Percentiles rank a stretch among this genome's conserved stretches.
phyloP scores from a whole-genome alignment of 2,888 invertebrate genomes.

The Crematogaster levior region DNA sequence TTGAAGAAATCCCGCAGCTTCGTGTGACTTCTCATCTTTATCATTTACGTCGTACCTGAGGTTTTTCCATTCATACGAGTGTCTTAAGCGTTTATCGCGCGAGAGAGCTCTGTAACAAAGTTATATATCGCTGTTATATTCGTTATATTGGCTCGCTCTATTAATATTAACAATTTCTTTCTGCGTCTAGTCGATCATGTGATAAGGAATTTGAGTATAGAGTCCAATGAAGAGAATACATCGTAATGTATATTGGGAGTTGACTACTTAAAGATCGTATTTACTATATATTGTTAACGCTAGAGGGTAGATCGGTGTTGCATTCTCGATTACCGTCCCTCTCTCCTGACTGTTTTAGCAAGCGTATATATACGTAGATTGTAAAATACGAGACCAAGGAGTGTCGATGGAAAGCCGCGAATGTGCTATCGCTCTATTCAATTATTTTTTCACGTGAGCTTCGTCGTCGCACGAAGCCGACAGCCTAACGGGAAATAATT shows the following conservation, averaged over 20 bases:
- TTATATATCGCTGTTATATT: constrained; percentile 46
- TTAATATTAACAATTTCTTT: constrained; percentile 39
- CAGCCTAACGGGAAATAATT: constrained; percentile 66
- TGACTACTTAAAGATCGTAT: constrained; percentile 55
- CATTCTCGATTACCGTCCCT: constrained; percentile 62
- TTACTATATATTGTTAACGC: constrained; percentile 66
- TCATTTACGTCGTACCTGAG: constrained; percentile 56
- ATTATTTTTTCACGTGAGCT: constrained; percentile 47
- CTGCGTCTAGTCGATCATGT: constrained; percentile 39
- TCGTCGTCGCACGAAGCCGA: constrained; percentile 41
- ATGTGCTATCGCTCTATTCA: constrained; percentile 38
- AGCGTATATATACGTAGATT: constrained; percentile 57
- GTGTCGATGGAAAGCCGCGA: constrained; percentile 61
- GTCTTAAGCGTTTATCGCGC: constrained; percentile 1
- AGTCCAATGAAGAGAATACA: constrained; percentile 20
- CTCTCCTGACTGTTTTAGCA: constrained; percentile 56
- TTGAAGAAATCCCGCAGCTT: neutral
- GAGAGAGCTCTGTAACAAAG: constrained; percentile 25
- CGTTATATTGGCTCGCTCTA: constrained; percentile 36
- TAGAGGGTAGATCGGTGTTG: constrained; percentile 64
- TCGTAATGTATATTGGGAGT: constrained; percentile 47
- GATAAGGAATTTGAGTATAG: constrained; percentile 45
- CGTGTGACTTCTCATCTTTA: constrained; percentile 32
- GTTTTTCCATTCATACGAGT: constrained; percentile 44
- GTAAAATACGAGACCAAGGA: constrained; percentile 68